Evolutionary conservation across 2,113 vertebrate species (phyloP).

Genomic region (Uria lomvia): DNA sequence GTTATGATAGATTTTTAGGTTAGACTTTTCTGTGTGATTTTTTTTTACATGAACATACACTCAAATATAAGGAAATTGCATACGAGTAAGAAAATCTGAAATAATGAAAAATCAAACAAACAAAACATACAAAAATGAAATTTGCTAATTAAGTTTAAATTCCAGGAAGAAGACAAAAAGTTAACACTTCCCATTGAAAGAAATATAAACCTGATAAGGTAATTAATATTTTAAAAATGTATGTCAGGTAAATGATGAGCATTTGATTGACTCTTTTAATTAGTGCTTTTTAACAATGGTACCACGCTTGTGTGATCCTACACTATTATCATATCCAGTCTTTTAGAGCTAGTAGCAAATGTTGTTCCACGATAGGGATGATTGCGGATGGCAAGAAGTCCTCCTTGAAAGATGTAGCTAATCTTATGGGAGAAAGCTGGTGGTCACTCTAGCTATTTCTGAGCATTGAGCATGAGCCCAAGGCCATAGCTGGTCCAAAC

Average conservation of each 20-base stretch:
- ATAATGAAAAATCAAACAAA: not conserved
- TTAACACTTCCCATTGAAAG: not conserved
- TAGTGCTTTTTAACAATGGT: not conserved
- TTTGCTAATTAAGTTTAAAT: not conserved
- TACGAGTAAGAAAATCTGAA: not conserved
- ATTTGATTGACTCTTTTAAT: not conserved
- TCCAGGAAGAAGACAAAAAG: not conserved
- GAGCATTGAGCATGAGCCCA: not conserved
- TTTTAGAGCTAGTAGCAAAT: not conserved
- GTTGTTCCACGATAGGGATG: not conserved
- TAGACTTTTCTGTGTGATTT: not conserved
- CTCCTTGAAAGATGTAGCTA: not conserved
- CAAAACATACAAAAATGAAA: not conserved
- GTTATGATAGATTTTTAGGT: not conserved
- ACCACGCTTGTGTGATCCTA: not conserved
- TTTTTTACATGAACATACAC: not conserved
- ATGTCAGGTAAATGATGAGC: not conserved
- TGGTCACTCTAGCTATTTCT: not conserved
- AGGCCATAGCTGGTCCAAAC: not conserved
- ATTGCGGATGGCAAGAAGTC: not conserved
- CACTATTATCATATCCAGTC: not conserved
- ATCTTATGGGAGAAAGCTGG: not conserved
- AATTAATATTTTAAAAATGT: not conserved
- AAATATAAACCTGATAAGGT: not conserved
- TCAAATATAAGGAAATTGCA: not conserved